Evolutionary conservation across 2,113 vertebrate species (phyloP).

Genomic region (Malurus alboscapulatus): DNA sequence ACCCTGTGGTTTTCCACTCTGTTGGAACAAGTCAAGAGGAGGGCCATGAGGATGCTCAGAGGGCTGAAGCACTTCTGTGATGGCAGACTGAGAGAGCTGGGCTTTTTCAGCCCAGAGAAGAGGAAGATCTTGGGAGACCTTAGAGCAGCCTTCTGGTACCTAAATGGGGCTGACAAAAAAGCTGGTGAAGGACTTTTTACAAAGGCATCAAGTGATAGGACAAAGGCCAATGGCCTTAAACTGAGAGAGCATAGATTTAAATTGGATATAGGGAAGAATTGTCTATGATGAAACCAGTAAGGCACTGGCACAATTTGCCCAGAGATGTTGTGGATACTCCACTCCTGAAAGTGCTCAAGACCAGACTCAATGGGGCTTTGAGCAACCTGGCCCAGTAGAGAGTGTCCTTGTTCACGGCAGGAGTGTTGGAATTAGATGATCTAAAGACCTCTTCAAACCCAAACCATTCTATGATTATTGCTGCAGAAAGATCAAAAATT

Average conservation of each 20-base stretch:
- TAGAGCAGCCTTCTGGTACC: background rate
- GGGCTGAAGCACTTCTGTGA: background rate
- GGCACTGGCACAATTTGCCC: background rate
- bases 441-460: background rate
- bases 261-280: background rate
- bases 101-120: background rate
- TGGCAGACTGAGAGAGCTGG: background rate
- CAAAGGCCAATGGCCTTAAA: background rate
- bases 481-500: background rate
- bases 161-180: background rate
- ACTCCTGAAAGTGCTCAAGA: rapidly evolving
- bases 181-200: background rate
- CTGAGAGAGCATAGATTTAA: background rate
- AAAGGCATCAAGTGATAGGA: background rate
- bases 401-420: background rate
- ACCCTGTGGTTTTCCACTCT: background rate
- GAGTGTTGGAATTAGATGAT: background rate
- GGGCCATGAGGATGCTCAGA: background rate
- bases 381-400: background rate
- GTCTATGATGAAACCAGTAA: background rate
- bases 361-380: background rate
- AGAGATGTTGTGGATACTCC: background rate
- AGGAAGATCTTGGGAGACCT: background rate
- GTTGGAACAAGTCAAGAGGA: background rate
- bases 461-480: background rate